Conservation (phyloP, 2,797 vertebrate species). For the Karalla daura region DNA sequence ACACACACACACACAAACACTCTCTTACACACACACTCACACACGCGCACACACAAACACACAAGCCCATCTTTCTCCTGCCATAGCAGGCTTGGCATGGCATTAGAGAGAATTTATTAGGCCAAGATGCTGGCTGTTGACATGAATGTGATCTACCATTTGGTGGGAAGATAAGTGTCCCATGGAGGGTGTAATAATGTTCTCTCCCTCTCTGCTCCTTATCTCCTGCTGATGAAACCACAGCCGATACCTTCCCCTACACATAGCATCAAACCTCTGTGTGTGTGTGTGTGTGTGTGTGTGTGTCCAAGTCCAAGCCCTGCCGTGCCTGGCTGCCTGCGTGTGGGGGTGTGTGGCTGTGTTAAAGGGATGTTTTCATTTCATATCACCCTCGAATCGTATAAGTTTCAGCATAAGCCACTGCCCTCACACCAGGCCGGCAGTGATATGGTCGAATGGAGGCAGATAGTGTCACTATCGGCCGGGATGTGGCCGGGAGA, state of each 20-base stretch:
- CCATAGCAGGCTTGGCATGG: constrained; percentile 62
- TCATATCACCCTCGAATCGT: constrained; percentile 44
- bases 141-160: constrained; percentile 82
- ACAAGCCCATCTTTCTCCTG: constrained; percentile 57
- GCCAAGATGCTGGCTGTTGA: constrained; percentile 81
- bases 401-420: constrained; percentile 47
- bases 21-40: background rate
- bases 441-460: constrained; percentile 21
- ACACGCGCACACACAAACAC: constrained; percentile 8
- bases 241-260: constrained; percentile 57
- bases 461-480: constrained; percentile 40
- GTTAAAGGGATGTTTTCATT: constrained; percentile 50
- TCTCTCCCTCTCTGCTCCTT: constrained; percentile 73
- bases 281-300: background rate
- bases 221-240: constrained; percentile 81
- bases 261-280: constrained; percentile 24
- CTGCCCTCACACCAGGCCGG: constrained; percentile 36
- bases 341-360: constrained; percentile 7
- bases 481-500: constrained; percentile 40
- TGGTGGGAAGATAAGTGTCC: constrained; percentile 82
- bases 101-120: constrained; percentile 83
- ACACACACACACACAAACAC: background rate
- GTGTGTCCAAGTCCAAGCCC: constrained; percentile 24
- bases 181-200: constrained; percentile 82
- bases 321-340: constrained; percentile 8